Conservation (phyloP, 2,797 vertebrate species). For the Pseudocheirus occidentalis region DNA sequence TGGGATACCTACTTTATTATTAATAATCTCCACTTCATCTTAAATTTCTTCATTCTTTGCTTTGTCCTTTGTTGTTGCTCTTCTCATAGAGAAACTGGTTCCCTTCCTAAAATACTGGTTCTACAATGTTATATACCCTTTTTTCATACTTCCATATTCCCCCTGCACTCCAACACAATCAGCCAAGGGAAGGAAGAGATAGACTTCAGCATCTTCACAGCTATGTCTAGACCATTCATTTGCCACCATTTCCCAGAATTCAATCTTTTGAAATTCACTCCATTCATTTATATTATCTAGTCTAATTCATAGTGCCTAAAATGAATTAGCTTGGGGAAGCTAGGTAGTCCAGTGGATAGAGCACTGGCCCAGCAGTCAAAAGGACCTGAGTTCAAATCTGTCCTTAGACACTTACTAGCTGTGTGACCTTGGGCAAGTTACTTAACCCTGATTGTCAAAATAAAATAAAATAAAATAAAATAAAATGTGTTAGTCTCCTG, state of each 20-base stretch:
- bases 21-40: neutral
- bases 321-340: too few relatives aligned
- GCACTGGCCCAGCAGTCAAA: neutral
- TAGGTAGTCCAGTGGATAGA: neutral
- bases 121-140: neutral
- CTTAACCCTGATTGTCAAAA: neutral
- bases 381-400: neutral
- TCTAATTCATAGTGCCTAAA: neutral
- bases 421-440: neutral
- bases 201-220: neutral
- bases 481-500: neutral
- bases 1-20: too few relatives aligned
- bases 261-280: neutral
- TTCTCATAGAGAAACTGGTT: neutral
- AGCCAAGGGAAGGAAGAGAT: neutral
- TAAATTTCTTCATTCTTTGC: neutral
- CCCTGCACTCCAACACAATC: neutral
- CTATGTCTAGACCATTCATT: neutral
- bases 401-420: neutral
- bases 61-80: neutral
- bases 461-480: too few relatives aligned
- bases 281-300: neutral
- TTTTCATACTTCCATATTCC: neutral
- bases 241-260: neutral
- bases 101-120: neutral